These are phyloP conservation scores for Sciurus vulgaris DNA, from an alignment of 2,797 vertebrate genomes.

Conservation along the genomic window DNA sequence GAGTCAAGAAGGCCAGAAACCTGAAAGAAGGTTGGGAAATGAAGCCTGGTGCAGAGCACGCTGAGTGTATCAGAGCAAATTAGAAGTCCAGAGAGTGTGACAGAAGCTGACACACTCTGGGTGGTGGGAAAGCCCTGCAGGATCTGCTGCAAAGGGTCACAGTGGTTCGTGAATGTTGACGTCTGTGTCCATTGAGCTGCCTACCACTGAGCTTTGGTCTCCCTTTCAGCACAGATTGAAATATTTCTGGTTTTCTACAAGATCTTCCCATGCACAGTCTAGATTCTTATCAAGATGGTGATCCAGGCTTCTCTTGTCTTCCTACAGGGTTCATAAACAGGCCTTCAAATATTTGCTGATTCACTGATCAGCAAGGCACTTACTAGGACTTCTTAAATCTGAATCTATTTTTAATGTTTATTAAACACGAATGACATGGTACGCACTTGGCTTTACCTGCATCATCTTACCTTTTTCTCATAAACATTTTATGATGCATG, in stretches of 20 bases:
- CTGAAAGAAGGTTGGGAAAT: neutral
- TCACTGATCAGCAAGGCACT: slow-evolving; percentile 29
- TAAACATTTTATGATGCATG: slow-evolving; percentile 36
- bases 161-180: neutral
- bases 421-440: neutral
- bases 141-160: neutral
- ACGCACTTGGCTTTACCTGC: neutral
- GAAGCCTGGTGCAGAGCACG: neutral
- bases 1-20: slow-evolving; percentile 38
- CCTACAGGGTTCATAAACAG: neutral
- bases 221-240: neutral
- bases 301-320: neutral
- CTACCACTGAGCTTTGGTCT: neutral
- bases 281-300: neutral
- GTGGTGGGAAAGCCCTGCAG: neutral
- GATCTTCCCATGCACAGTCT: accelerated
- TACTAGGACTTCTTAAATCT: slow-evolving; percentile 29
- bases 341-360: neutral
- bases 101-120: accelerated
- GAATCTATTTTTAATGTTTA: slow-evolving; percentile 40
- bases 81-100: accelerated
- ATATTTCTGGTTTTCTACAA: neutral
- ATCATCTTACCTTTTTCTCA: neutral
- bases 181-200: neutral
- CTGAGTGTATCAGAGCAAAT: neutral